A percentile compares a stretch with the other conserved stretches of the same genome.
These are phyloP conservation scores for Psilanteris sp. DNA, from an alignment of 1,140 invertebrate genomes.

Conservation along the genomic window DNA sequence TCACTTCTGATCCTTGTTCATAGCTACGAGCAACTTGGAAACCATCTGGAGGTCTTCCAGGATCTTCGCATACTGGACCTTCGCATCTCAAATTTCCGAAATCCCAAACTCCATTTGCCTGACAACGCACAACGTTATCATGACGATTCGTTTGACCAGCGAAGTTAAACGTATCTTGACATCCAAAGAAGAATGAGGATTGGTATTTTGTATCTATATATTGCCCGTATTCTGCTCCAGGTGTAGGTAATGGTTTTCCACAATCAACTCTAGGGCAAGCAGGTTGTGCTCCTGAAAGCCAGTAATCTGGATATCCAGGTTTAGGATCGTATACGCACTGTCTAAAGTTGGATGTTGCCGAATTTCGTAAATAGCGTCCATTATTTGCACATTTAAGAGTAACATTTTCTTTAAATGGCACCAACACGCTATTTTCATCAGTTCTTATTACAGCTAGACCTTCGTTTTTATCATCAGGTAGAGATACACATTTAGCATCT, in stretches of 20 bases:
- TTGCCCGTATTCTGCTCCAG: slow-evolving; percentile 95
- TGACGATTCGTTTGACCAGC: slow-evolving; percentile 94
- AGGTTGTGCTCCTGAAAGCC: slow-evolving; percentile 92
- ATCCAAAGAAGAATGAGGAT: slow-evolving; percentile 97
- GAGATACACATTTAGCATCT: slow-evolving; percentile 93
- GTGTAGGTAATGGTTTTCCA: slow-evolving; percentile 90
- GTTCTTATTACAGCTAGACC: slow-evolving; percentile 87
- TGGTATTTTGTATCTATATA: slow-evolving; percentile 93
- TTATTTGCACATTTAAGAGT: slow-evolving; percentile 89
- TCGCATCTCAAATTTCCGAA: slow-evolving; percentile 97
- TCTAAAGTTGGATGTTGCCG: slow-evolving; percentile 89
- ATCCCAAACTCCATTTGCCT: slow-evolving; percentile 96
- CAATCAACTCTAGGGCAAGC: slow-evolving; percentile 93
- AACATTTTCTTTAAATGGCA: slow-evolving; percentile 94
- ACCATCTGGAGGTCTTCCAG: slow-evolving; percentile 95
- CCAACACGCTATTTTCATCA: slow-evolving; percentile 88
- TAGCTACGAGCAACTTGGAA: slow-evolving; percentile 93
- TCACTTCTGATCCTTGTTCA: slow-evolving; percentile 94
- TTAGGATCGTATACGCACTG: slow-evolving; percentile 98
- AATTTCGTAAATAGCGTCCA: slow-evolving; percentile 88
- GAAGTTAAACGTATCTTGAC: slow-evolving; percentile 96
- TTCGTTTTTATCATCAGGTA: slow-evolving; percentile 93
- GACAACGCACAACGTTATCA: slow-evolving; percentile 95
- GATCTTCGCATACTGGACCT: slow-evolving; percentile 97
- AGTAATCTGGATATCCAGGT: slow-evolving; percentile 92